Evolutionary conservation across 2,888 invertebrate genomes (phyloP).

Genomic region (Eumerus sabulonum): DNA sequence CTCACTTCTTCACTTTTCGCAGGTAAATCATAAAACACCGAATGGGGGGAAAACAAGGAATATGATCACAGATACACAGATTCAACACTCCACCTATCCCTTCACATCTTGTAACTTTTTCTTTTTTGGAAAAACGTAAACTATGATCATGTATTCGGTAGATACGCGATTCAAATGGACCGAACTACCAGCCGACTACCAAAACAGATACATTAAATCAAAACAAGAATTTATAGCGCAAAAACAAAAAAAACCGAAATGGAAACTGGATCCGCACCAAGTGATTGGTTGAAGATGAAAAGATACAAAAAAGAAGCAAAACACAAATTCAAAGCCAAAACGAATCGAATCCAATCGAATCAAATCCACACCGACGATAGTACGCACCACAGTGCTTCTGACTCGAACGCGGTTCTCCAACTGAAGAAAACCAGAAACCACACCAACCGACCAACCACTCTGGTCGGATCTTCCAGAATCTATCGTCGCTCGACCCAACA

Average conservation of each 20-base stretch:
- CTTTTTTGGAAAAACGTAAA: background rate
- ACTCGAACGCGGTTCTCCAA: slow-evolving; percentile 61
- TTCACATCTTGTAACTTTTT: background rate
- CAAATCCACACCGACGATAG: slow-evolving; percentile 4
- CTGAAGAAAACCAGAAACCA: slow-evolving; percentile 43
- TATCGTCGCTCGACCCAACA: slow-evolving; percentile 19
- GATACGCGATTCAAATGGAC: slow-evolving; percentile 9
- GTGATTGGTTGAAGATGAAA: background rate
- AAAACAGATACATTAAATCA: slow-evolving; percentile 17
- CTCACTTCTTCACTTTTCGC: background rate
- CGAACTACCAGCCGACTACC: background rate
- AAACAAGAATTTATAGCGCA: slow-evolving; percentile 3
- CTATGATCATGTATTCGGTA: too few species aligned
- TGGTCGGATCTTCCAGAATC: slow-evolving; percentile 32
- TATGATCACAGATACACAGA: background rate
- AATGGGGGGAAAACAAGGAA: background rate
- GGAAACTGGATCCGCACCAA: too few species aligned
- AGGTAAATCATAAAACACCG: background rate
- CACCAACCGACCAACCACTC: slow-evolving; percentile 43
- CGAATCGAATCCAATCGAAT: background rate
- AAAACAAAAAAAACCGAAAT: too few species aligned
- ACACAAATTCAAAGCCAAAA: slow-evolving; percentile 27
- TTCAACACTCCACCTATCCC: too few species aligned
- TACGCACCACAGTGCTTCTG: slow-evolving; percentile 30
- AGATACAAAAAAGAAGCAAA: slow-evolving; percentile 2